A percentile compares a stretch with the other conserved stretches of the same genome.
Evolutionary conservation across 1,140 invertebrate genomes (phyloP).

Genomic region (Bombus ignitus): DNA sequence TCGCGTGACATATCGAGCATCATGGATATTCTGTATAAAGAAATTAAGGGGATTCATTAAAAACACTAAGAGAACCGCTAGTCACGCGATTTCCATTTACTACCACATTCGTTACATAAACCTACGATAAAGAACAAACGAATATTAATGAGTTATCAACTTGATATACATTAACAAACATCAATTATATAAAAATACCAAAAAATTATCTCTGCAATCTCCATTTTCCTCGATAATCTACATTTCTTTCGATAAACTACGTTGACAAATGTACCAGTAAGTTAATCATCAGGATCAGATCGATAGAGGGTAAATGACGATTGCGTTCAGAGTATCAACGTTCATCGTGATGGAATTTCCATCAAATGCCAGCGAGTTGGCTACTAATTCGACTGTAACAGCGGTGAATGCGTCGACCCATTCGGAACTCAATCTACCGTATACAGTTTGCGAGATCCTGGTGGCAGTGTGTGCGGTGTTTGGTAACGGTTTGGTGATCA

Average conservation of each 20-base stretch:
- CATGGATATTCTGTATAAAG: background rate
- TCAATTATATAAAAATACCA: background rate
- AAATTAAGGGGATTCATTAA: slow-evolving; percentile 18
- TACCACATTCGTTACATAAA: background rate
- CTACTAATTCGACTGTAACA: slow-evolving; percentile 48
- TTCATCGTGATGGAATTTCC: slow-evolving; percentile 61
- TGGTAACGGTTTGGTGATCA: slow-evolving; percentile 93
- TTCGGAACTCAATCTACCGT: slow-evolving; percentile 85
- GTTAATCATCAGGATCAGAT: too few species aligned
- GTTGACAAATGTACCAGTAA: too few species aligned
- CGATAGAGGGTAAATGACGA: background rate
- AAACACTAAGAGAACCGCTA: background rate
- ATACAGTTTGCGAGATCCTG: slow-evolving; percentile 89
- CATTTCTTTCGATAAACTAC: background rate
- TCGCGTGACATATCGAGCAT: slow-evolving; percentile 1
- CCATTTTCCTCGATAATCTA: background rate
- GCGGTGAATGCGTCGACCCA: slow-evolving; percentile 26
- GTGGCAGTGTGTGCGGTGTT: slow-evolving; percentile 91
- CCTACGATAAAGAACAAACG: background rate
- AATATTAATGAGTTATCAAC: background rate
- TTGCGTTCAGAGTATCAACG: background rate
- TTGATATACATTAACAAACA: background rate
- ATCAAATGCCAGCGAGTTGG: slow-evolving; percentile 62
- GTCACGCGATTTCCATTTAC: slow-evolving; percentile 34
- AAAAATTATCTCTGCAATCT: background rate